These are phyloP conservation scores for Oedothorax gibbosus DNA, from an alignment of 1,140 invertebrate species.

Conservation along the genomic window DNA sequence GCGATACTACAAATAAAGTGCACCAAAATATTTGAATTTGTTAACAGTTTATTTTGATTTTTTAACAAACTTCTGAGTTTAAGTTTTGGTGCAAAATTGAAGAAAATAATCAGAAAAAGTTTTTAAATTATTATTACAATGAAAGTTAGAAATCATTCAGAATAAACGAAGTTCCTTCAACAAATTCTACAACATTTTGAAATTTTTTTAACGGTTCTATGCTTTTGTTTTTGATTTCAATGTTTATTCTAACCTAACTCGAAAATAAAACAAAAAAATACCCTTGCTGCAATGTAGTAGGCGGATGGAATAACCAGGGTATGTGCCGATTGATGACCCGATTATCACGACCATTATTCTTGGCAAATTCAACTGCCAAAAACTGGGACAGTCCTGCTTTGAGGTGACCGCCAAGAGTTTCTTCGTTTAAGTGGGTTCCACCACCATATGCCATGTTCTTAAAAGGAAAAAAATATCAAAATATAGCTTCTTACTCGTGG, in stretches of 20 bases:
- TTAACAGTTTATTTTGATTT: too few species aligned
- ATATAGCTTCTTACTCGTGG: too few species aligned
- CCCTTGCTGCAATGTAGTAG: constrained; percentile 87
- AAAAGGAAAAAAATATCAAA: background rate
- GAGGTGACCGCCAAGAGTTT: constrained; percentile 93
- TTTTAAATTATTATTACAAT: too few species aligned
- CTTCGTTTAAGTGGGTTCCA: constrained; percentile 86
- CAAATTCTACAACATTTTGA: too few species aligned
- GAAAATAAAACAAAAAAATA: constrained; percentile 67
- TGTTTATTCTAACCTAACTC: too few species aligned
- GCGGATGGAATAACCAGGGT: constrained; percentile 91
- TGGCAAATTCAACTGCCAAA: constrained; percentile 90
- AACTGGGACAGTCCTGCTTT: constrained; percentile 97
- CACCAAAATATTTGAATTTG: too few species aligned
- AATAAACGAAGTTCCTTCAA: too few species aligned
- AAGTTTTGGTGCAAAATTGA: background rate
- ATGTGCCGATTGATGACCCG: constrained; percentile 84
- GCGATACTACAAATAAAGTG: background rate
- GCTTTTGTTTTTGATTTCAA: too few species aligned
- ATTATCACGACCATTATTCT: constrained; percentile 87
- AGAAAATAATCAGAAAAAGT: too few species aligned
- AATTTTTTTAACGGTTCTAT: too few species aligned
- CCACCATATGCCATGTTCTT: constrained; percentile 85
- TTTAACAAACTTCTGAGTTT: background rate
- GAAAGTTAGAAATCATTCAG: too few species aligned